A percentile compares a stretch with the other conserved stretches of the same genome.
Conservation (phyloP, 2,113 vertebrate genomes). For the Sorex fumeus region DNA sequence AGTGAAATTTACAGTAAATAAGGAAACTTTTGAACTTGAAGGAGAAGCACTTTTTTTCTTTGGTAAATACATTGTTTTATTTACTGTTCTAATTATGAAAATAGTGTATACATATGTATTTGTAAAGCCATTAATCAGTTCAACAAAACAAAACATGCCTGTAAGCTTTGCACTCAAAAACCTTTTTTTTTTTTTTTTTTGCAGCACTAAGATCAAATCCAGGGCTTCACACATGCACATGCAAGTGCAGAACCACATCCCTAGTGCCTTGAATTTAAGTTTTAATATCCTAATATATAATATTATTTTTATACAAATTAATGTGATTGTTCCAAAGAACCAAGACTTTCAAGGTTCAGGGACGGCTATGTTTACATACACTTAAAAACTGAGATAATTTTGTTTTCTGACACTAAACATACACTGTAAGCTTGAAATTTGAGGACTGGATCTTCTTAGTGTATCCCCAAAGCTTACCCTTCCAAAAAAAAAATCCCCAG, state of each 20-base stretch:
- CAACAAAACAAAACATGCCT: constrained; percentile 60
- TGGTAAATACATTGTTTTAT: constrained; percentile 4
- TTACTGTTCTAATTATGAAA: constrained; percentile 63
- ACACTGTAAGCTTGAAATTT: constrained; percentile 55
- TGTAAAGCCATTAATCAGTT: constrained; percentile 42
- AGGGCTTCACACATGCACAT: too few species aligned
- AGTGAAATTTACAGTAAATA: constrained; percentile 38
- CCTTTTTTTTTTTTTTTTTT: too few species aligned
- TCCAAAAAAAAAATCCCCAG: constrained; percentile 56
- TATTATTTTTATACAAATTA: constrained; percentile 60
- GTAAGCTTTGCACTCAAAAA: constrained; percentile 11
- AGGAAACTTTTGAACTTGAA: constrained; percentile 47
- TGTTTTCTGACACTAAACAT: constrained; percentile 68
- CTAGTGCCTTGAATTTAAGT: not conserved
- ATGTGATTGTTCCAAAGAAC: constrained; percentile 49
- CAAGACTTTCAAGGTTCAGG: constrained; percentile 45
- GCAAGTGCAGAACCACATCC: too few species aligned
- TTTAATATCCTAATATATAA: constrained; percentile 25
- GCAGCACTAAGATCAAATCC: too few species aligned
- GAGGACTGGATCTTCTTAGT: constrained; percentile 23
- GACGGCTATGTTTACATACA: not conserved
- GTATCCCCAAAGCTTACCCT: not conserved
- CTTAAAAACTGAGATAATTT: constrained; percentile 69
- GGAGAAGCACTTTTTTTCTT: not conserved
- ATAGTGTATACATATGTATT: constrained; percentile 17